These are phyloP conservation scores for Aspidiotus rigidus DNA, from an alignment of 2,888 invertebrate genomes.

Conservation along the genomic window DNA sequence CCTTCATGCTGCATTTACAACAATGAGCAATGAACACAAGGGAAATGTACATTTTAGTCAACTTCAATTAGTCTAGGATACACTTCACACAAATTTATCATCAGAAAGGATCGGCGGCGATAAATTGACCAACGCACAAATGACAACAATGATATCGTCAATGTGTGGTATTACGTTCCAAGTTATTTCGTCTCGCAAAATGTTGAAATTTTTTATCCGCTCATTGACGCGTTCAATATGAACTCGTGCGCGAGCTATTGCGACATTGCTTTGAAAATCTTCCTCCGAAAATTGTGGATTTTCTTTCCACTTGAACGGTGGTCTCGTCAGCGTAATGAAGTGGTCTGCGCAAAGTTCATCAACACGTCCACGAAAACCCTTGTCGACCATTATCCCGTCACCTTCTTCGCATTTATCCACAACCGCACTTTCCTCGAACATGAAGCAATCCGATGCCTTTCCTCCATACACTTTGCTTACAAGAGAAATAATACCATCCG, in stretches of 20 bases:
- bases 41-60: too few relatives aligned
- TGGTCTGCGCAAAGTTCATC: not conserved
- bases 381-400: conserved; percentile 7
- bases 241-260: conserved; percentile 1
- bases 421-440: not conserved
- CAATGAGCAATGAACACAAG: not conserved
- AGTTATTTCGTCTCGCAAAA: conserved; percentile 6
- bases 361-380: not conserved
- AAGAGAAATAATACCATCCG: conserved; percentile 2
- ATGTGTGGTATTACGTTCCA: not conserved
- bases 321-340: not conserved
- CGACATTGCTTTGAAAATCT: not conserved
- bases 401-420: not conserved
- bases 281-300: not conserved
- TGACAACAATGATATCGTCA: conserved; percentile 10
- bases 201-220: conserved; percentile 20
- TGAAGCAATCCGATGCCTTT: not conserved
- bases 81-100: not conserved
- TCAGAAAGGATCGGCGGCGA: conserved; percentile 7
- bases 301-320: not conserved
- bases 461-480: conserved; percentile 3
- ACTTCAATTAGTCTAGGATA: not conserved
- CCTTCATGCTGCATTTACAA: too few relatives aligned
- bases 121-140: conserved; percentile 19
- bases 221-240: conserved; percentile 10